Percentiles rank a stretch among this genome's conserved stretches.
phyloP scores from a whole-genome alignment of 2,113 vertebrate genomes.

The Lucifuga dentata region DNA sequence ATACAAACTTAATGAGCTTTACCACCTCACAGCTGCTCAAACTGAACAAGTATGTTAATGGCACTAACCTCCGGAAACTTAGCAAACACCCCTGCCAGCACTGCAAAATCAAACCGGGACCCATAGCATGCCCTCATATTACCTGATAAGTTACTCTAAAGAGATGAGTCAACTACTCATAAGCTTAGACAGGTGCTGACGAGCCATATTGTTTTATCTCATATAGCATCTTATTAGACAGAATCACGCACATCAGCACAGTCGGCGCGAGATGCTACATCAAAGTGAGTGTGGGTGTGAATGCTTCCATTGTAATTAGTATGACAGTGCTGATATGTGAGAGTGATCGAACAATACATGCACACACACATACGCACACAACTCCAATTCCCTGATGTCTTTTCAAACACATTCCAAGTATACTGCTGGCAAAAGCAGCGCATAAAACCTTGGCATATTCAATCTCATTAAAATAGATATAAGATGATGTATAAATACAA shows the following conservation, averaged over 20 bases:
- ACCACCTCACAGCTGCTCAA: no score
- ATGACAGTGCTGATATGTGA: conserved; percentile 42
- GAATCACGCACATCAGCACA: conserved; percentile 59
- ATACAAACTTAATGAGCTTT: neutral
- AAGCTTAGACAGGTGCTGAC: conserved; percentile 56
- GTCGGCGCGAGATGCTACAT: conserved; percentile 48
- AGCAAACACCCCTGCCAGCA: neutral
- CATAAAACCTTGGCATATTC: conserved; percentile 24
- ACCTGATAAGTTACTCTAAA: conserved; percentile 46
- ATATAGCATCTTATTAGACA: conserved; percentile 41
- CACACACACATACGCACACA: conserved; percentile 28
- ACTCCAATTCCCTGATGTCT: conserved; percentile 30
- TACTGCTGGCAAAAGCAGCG: conserved; percentile 39
- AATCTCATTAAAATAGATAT: conserved; percentile 56
- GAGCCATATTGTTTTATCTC: conserved; percentile 60
- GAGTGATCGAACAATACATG: conserved; percentile 40
- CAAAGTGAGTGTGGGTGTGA: conserved; percentile 60
- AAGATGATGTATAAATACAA: conserved; percentile 38
- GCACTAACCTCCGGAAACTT: neutral
- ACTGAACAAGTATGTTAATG: neutral
- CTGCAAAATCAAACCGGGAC: neutral
- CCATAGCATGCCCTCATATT: conserved; percentile 5
- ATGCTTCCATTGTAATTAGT: conserved; percentile 63
- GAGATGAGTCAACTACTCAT: conserved; percentile 29
- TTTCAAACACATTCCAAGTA: conserved; percentile 12